Conservation (phyloP, 2,113 vertebrate species). For the Conger conger region DNA sequence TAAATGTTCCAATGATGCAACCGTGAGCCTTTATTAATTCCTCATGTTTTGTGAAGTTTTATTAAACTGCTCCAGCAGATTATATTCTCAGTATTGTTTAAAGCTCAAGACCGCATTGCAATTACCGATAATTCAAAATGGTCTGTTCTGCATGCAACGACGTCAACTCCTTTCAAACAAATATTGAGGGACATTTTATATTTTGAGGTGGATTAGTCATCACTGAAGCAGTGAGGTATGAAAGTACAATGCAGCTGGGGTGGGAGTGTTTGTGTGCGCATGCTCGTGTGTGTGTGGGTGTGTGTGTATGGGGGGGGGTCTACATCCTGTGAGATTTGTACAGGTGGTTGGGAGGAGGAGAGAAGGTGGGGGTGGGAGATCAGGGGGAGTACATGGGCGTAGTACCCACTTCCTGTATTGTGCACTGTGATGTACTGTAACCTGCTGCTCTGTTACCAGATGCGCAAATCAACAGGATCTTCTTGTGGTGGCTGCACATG, state of each 20-base stretch:
- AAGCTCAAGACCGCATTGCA: background rate
- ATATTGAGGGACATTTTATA: slow-evolving; percentile 20
- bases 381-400: slow-evolving; percentile 59
- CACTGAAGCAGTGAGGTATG: slow-evolving; percentile 48
- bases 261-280: slow-evolving; percentile 25
- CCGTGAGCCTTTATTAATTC: background rate
- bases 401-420: slow-evolving; percentile 81
- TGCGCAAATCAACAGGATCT: slow-evolving; percentile 50
- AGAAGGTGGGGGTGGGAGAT: slow-evolving; percentile 52
- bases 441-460: slow-evolving; percentile 53
- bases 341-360: slow-evolving; percentile 77
- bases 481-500: slow-evolving; percentile 47
- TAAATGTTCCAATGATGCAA: background rate
- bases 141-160: background rate
- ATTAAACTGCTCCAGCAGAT: background rate
- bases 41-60: background rate
- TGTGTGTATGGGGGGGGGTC: slow-evolving; percentile 47
- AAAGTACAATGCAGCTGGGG: slow-evolving; percentile 61
- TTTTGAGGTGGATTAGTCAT: slow-evolving; percentile 36
- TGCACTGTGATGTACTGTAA: slow-evolving; percentile 53
- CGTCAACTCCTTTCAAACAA: slow-evolving; percentile 10
- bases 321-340: slow-evolving; percentile 82
- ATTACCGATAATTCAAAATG: background rate
- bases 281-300: slow-evolving; percentile 14
- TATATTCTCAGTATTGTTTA: background rate